Conservation (phyloP, 1,140 invertebrate genomes). For the Bombyx mori region ASM3026992v2 NC_085115.1:9847001-9847500, state of each 20-base stretch:
- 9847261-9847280: conserved; percentile 95
- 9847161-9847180: conserved; percentile 86
- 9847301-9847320: conserved; percentile 93
- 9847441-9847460: conserved; percentile 97
- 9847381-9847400: conserved; percentile 92
- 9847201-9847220: conserved; percentile 87
- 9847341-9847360: conserved; percentile 97
- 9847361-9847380: conserved; percentile 95
- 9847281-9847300: conserved; percentile 93
- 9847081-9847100: conserved; percentile 93
- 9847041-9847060: conserved; percentile 95
- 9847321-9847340: conserved; percentile 97
- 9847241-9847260: conserved; percentile 90
- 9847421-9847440: conserved; percentile 90
- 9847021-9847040: conserved; percentile 90
- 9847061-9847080: conserved; percentile 95
- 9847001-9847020: conserved; percentile 89
- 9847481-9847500: conserved; percentile 90
- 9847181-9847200: conserved; percentile 92
- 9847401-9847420: conserved; percentile 90
- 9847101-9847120: conserved; percentile 89
- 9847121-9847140: conserved; percentile 95
- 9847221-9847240: conserved; percentile 94
- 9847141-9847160: conserved; percentile 89
- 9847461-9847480: conserved; percentile 91